Base-by-base conservation (phyloP, 2,888 invertebrate species). In the Trichogramma evanescens region DNA sequence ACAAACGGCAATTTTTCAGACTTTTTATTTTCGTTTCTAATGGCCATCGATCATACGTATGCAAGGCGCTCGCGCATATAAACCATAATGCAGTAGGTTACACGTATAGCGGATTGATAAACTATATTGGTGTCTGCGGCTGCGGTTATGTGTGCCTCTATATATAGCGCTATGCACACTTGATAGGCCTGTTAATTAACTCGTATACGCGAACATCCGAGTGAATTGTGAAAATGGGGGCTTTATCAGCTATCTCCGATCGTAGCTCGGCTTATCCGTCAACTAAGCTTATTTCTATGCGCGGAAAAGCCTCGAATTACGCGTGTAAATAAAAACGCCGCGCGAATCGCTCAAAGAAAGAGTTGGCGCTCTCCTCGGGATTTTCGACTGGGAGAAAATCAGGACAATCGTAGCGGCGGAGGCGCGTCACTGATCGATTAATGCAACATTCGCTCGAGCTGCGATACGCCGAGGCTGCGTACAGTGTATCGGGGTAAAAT, bases 121-220 rank as follows among this genome's bases (percentile, higher is more conserved):
- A 26, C 26, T 26, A 26, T 26, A 26, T 26, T 26, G 26, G 26
- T 26, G 26, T 26, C 26, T 26, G 26, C 3, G 26, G 26, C 26
- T 26, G 26, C 26, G 26, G 26, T 26, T 26, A 26, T 26, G 26
- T 3, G 5, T 1, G 26, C 26, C 9, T 26, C 9, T 10, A 26
- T 8, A n/a, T n/a, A n/a, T n/a, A 45, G 40, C 43, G 9, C 42
- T 50, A 50, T 50, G 46, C 42, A 54, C 57, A 57, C 60, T 53
- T 55, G 58, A 60, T 60, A 63, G 58, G 56, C 51, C 50, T 54
- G 52, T 63, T 63, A 60, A 63, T 63, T 63, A 63, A 63, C 60
- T 63, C 60, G 52, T 26, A 26, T 63, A 60, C 43, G 56, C 60
- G 56, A 45, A 63, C 55, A 48, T 51, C 10, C 55, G 58, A 58